These are phyloP conservation scores for Archocentrus centrarchus DNA, from an alignment of 2,113 vertebrate species.

Conservation along the genomic window DNA sequence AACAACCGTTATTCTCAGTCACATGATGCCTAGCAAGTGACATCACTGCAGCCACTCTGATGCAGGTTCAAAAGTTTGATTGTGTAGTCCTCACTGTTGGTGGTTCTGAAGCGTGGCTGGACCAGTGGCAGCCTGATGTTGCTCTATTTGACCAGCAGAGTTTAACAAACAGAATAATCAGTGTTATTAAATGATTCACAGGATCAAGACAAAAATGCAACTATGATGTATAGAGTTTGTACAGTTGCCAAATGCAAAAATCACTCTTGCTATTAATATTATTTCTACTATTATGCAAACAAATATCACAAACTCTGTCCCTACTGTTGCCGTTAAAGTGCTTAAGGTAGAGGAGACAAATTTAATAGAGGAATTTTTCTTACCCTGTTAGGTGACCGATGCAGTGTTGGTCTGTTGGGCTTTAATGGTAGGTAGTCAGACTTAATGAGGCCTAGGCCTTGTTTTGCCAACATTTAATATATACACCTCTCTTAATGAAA, in stretches of 20 bases:
- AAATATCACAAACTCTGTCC: not conserved
- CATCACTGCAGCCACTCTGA: not conserved
- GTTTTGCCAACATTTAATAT: conserved; percentile 30
- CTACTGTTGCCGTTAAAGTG: not conserved
- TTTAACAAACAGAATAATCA: conserved; percentile 1
- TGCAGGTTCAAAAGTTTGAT: conserved; percentile 1
- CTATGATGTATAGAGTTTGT: not conserved
- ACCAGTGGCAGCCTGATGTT: conserved; percentile 37
- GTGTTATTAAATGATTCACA: not conserved
- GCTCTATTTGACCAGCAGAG: conserved; percentile 39
- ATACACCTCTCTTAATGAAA: not conserved
- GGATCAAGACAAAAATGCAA: not conserved
- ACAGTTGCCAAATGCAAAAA: not conserved
- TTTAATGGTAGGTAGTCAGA: conserved; percentile 35
- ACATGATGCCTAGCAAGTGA: conserved; percentile 1
- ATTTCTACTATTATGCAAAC: not conserved
- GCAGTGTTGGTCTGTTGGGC: not conserved
- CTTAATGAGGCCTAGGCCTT: conserved; percentile 8
- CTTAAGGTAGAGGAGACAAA: not conserved
- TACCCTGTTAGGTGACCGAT: conserved; percentile 29
- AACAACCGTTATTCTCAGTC: not conserved
- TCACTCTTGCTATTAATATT: not conserved
- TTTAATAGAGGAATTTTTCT: not conserved
- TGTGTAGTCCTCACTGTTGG: conserved; percentile 31
- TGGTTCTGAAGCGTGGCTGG: conserved; percentile 44